Percentiles rank a stretch among this genome's conserved stretches.
phyloP scores from a whole-genome alignment of 2,113 vertebrate genomes.

The Caloenas nicobarica region DNA sequence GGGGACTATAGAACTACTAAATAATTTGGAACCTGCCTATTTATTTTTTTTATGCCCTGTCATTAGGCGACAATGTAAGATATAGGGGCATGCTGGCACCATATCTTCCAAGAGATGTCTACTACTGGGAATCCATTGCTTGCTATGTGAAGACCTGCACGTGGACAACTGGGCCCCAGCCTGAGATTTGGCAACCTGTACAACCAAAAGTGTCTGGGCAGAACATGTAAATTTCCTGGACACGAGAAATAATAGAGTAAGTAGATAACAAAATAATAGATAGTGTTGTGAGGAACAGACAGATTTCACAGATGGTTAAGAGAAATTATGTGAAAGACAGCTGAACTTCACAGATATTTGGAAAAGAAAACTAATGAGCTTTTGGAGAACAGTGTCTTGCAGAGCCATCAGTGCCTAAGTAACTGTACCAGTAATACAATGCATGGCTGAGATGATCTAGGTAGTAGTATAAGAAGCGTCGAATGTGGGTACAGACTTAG shows the following conservation, averaged over 20 bases:
- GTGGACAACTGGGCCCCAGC: background rate
- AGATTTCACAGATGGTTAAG: background rate
- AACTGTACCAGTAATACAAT: background rate
- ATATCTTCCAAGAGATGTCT: background rate
- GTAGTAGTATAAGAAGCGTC: background rate
- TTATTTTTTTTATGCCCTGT: background rate
- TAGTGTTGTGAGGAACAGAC: background rate
- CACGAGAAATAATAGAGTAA: background rate
- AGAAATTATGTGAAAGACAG: background rate
- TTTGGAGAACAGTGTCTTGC: background rate
- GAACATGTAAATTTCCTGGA: background rate
- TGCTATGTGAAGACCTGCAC: background rate
- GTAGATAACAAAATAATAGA: background rate
- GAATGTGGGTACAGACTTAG: background rate
- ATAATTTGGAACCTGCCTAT: background rate
- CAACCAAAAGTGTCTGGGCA: background rate
- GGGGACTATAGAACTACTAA: background rate
- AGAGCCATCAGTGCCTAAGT: background rate
- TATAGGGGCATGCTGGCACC: rapidly evolving
- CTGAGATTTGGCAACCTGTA: background rate
- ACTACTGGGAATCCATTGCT: background rate
- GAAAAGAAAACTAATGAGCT: background rate
- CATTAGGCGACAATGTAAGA: background rate
- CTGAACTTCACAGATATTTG: background rate
- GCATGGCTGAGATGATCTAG: background rate